Base-by-base conservation (phyloP, 1,140 invertebrate species). In the Maniola jurtina region DNA sequence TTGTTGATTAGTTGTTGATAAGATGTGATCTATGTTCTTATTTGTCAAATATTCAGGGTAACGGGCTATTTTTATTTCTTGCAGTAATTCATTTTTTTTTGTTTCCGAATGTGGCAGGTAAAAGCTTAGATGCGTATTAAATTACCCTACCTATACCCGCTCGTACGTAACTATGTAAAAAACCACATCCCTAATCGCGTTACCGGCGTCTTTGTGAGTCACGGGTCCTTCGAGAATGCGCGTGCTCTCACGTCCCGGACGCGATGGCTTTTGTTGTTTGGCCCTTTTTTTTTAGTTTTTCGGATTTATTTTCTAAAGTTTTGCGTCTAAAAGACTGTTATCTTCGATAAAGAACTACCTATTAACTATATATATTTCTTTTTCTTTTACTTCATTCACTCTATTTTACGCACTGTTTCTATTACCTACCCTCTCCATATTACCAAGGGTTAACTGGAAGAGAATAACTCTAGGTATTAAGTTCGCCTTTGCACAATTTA, bases 151-250 rank as follows among this genome's bases (percentile, higher is more conserved):
- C 25, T 25, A 25, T 25, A 4, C 1, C 25, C 25, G 25, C 38
- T 38, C 38, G 38, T 38, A 38, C 7, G 38, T 47, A 11, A 47
- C 11, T 47, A n/a, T n/a, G n/a, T n/a, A 52, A 66, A 66, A 61
- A 66, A 54, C 38, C 38, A 62, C 55, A 58, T 61, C 45, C 50
- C 56, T 84, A 85, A 86, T 81, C 75, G 75, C 73, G 72, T 80
- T 79, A 81, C 56, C 59, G 72, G 73, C 66, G 52, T 68, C 72
- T 84, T 85, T 84, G 77, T 88, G 79, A 81, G 76, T 81, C 80
- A 82, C 64, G 65, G 36, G 48, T 61, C 66, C 64, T 66, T 69
- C 55, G 45, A 47, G 81, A 82, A 84, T 79, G 77, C 66, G 73
- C 82, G 75, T 81, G 73, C 80, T 70, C 36, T 83, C 82, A 84